Evolutionary conservation across 2,888 invertebrate species (phyloP).

Genomic region (Xylota sylvarum): DNA sequence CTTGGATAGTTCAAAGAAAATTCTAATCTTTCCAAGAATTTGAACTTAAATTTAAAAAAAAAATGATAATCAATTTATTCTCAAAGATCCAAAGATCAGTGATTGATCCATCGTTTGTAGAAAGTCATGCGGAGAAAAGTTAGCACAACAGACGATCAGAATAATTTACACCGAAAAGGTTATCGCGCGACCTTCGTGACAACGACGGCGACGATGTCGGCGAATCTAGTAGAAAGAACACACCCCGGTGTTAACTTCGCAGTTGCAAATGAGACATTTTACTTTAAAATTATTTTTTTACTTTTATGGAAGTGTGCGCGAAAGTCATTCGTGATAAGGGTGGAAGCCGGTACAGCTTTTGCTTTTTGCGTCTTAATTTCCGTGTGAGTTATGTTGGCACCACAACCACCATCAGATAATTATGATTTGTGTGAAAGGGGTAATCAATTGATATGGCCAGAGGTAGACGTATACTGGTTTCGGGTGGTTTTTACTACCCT

Average conservation of each 20-base stretch:
- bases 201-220: neutral
- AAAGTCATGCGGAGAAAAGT: neutral
- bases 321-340: constrained; percentile 43
- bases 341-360: constrained; percentile 4
- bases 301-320: neutral
- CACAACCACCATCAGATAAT: constrained; percentile 3
- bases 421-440: constrained; percentile 28
- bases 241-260: constrained; percentile 27
- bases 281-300: constrained; percentile 18
- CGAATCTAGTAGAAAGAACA: neutral
- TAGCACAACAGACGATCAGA: constrained; percentile 4
- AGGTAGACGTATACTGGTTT: neutral
- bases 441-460: constrained; percentile 12
- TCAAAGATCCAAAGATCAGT: constrained; percentile 6
- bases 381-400: constrained; percentile 14
- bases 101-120: constrained; percentile 34
- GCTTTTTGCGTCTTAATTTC: constrained; percentile 50
- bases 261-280: constrained; percentile 32
- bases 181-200: constrained; percentile 42
- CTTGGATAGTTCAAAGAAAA: neutral
- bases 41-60: neutral
- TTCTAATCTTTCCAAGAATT: neutral
- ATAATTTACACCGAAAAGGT: constrained; percentile 29
- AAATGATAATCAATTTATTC: constrained; percentile 7
- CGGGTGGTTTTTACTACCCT: neutral